A percentile compares a stretch with the other conserved stretches of the same genome.
phyloP scores from a whole-genome alignment of 2,888 invertebrate genomes.

The Ophraella communa region DNA sequence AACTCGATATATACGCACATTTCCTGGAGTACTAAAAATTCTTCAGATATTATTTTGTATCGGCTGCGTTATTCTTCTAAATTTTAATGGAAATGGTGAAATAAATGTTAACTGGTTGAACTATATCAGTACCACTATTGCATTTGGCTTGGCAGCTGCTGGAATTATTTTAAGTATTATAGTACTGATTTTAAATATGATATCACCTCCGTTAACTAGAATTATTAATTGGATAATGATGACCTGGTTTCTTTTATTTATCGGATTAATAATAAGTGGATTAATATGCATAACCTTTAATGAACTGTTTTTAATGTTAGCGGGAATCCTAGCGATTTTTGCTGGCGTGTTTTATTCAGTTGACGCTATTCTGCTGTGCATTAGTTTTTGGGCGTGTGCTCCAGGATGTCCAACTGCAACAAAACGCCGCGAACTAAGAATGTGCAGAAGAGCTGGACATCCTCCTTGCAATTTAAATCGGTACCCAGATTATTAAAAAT shows the following conservation, averaged over 20 bases:
- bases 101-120: background rate
- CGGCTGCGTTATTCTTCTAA: background rate
- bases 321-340: background rate
- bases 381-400: background rate
- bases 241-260: background rate
- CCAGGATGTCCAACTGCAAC: background rate
- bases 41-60: background rate
- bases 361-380: background rate
- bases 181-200: background rate
- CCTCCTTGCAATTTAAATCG: background rate
- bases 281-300: background rate
- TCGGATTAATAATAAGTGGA: background rate
- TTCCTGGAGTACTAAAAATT: background rate
- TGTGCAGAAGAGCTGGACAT: background rate
- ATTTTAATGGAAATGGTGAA: background rate
- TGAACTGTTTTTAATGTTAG: background rate
- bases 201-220: background rate
- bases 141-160: background rate
- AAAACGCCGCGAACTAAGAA: background rate
- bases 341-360: background rate
- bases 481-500: background rate
- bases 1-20: background rate
- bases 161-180: background rate
- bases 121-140: background rate
- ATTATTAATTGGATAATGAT: background rate